Base-by-base conservation (phyloP, 1,140 invertebrate species). In the Panulirus ornatus region DNA sequence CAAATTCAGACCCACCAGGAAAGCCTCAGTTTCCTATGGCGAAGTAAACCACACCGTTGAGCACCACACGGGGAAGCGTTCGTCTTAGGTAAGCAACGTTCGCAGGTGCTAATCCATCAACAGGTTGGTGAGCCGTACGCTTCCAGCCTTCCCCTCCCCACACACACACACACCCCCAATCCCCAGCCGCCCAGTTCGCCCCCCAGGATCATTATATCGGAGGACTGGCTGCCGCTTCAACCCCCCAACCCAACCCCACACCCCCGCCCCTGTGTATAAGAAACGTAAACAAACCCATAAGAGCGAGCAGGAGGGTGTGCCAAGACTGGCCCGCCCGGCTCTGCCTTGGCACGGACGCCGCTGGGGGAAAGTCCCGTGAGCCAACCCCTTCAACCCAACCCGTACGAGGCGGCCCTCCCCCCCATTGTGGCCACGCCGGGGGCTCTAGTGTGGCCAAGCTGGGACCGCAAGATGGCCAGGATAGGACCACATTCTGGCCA, bases 241-340 rank as follows among this genome's bases (percentile, higher is more conserved):
- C 5, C 44, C 44, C 5, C 44, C 44, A 47, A 6, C 44, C 5
- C 14, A 5, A 47, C 44, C 44, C 5, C 44, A 5, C 5, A 5
- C 14, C 44, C 44, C 44, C 44, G 54, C 54, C 58, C n/a, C n/a
- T 30, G 58, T 30, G 58, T 30, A 66, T 66, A 66, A 66, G 58
- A 66, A 66, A 66, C 22, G 58, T 66, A 66, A 66, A 66, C 58
- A 66, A 66, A 66, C 58, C n/a, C n/a, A 30, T 66, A 66, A 66
- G 58, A 66, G 30, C 27, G 30, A 5, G 54, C 30, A 22, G 58
- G 0, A 27, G n/a, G 58, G 11, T 30, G 58, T 66, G 58, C 58
- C 58, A 66, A 66, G n/a, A 22, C 5, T 27, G 6, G 58, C 44
- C 44, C 14, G 5, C 44, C 44, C 44, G 44, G 5, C 44, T 27